phyloP scores from a whole-genome alignment of 2,113 vertebrate species.

The Peucedramus taeniatus region DNA sequence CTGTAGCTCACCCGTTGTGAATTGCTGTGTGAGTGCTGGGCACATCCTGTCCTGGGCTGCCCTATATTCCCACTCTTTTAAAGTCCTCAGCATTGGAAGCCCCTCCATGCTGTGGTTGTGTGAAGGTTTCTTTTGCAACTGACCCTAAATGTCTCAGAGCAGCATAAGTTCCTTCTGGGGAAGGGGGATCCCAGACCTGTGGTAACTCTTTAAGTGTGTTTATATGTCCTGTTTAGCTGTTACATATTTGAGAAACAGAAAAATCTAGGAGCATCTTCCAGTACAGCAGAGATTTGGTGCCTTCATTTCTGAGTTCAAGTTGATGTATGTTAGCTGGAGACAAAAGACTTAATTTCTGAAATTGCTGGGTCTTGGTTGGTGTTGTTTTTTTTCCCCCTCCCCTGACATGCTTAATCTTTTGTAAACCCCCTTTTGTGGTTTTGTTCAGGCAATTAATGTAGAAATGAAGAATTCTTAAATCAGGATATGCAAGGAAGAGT shows the following conservation, averaged over 20 bases:
- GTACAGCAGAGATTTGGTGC: background rate
- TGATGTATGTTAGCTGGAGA: background rate
- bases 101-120: background rate
- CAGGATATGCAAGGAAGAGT: conserved; percentile 38
- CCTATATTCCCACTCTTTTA: background rate
- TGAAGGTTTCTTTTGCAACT: background rate
- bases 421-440: conserved; percentile 10
- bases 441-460: conserved; percentile 54
- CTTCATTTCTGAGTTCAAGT: background rate
- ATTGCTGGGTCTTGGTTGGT: background rate
- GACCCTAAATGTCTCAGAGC: background rate
- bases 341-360: conserved; percentile 4
- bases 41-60: background rate
- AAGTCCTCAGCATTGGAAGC: background rate
- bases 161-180: background rate
- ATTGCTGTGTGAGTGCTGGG: background rate
- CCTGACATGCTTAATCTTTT: conserved; percentile 28
- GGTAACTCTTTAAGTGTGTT: background rate
- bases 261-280: background rate
- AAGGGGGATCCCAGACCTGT: background rate
- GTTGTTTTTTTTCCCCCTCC: background rate
- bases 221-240: background rate
- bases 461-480: conserved; percentile 32
- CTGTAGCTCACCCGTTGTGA: background rate
- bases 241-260: background rate